Base-by-base conservation (phyloP, 2,113 vertebrate genomes). In the Kryptolebias marmoratus region DNA sequence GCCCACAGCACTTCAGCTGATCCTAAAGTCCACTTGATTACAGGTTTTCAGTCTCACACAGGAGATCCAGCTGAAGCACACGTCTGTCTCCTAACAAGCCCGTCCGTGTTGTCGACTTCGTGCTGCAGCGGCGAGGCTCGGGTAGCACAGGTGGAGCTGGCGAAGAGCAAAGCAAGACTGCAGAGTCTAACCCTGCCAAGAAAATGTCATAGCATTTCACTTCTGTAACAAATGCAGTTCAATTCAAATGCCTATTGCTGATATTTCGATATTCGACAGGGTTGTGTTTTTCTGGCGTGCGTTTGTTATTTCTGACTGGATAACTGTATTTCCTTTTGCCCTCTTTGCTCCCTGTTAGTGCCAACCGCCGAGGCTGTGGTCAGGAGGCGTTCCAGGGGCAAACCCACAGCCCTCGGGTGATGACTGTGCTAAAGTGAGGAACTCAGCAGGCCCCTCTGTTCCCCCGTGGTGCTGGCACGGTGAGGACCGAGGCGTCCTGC, bases 391-490 rank as follows among this genome's bases (percentile, higher is more conserved):
- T 91, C 87, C 88, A 88, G 82, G 87, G 91, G 86, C 87, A 78
- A 91, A 75, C 87, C 91, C 88, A 47, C 87, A 90, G 77, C 84
- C 36, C 87, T 89, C 22, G 47, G 64, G 77, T 77, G 84, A 87
- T 87, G 86, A 75, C 81, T 81, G 84, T 60, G 58, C 83, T 89
- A 79, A 85, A 87, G 81, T 88, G 84, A 86, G 82, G 84, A 89
- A 81, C 84, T 88, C 81, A 63, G 82, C 78, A 79, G 89, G 83
- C 90, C 89, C 68, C 88, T 89, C 58, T 16, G 79, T 78, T 88
- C 85, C 89, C 90, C 87, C 85, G 91, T 67, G 89, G 90, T 73
- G 90, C 89, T 81, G 86, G 88, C 87, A 83, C 79, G 89, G 89
- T 86, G 89, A 87, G 83, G 73, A 86, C 85, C 90, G 45, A 88